These are phyloP conservation scores for Gnatocerus cornutus DNA, from an alignment of 2,888 invertebrate genomes.

Conservation along the genomic window DNA sequence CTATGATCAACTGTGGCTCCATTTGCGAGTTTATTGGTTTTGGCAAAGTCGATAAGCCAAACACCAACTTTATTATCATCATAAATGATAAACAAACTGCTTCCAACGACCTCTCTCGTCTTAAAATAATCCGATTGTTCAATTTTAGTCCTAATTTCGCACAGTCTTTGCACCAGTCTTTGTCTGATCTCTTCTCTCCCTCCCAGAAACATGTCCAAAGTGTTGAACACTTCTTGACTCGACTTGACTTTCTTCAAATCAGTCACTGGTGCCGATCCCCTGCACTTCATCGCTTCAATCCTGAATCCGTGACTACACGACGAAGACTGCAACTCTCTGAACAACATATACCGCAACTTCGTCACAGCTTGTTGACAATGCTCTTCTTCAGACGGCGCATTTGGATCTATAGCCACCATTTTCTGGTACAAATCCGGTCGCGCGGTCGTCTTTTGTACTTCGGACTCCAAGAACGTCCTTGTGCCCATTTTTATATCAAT, in stretches of 20 bases:
- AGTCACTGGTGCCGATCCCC: conserved; percentile 87
- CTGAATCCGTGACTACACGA: conserved; percentile 95
- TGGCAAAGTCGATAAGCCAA: conserved; percentile 99
- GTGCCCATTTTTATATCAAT: conserved; percentile 99
- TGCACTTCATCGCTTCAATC: conserved; percentile 94
- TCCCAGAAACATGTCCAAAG: conserved; percentile 84
- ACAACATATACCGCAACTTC: conserved; percentile 97
- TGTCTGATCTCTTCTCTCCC: conserved; percentile 78
- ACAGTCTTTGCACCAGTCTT: conserved; percentile 82
- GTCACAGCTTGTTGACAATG: conserved; percentile 89
- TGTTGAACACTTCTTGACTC: conserved; percentile 81
- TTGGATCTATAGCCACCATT: conserved; percentile 93
- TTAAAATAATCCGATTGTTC: conserved; percentile 90
- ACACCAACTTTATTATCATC: conserved; percentile 91
- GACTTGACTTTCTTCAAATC: conserved; percentile 92
- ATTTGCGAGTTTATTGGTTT: conserved; percentile 85
- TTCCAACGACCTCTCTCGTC: conserved; percentile 93
- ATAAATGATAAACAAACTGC: conserved; percentile 94
- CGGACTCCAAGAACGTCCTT: conserved; percentile 95
- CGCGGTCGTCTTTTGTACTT: conserved; percentile 90
- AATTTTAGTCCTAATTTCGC: conserved; percentile 84
- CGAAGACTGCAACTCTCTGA: conserved; percentile 94
- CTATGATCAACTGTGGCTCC: conserved; percentile 84
- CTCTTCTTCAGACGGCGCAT: conserved; percentile 90
- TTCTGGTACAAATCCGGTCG: conserved; percentile 94